Conservation (phyloP, 1,140 invertebrate species). For the Nomia melanderi region DNA sequence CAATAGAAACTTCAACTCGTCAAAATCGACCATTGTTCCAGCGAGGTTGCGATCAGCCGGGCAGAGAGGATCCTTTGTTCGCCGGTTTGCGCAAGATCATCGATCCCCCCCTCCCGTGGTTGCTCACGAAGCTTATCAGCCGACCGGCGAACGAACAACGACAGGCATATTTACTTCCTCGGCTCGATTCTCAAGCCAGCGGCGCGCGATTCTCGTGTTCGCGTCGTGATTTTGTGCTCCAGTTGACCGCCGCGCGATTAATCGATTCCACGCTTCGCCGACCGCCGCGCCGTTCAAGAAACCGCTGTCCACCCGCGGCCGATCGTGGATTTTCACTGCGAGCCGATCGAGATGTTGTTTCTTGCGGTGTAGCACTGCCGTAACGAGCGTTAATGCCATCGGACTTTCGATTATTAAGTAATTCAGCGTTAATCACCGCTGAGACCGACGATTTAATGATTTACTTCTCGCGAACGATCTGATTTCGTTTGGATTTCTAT, state of each 20-base stretch:
- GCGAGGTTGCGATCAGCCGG: too few relatives aligned
- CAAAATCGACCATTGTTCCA: too few relatives aligned
- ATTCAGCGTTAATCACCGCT: too few relatives aligned
- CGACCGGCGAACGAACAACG: too few relatives aligned
- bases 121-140: background rate
- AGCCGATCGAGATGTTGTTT: too few relatives aligned
- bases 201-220: background rate
- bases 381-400: background rate
- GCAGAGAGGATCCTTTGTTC: background rate
- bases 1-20: too few relatives aligned
- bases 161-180: too few relatives aligned
- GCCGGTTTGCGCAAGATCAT: background rate
- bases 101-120: background rate
- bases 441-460: too few relatives aligned
- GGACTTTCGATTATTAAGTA: background rate
- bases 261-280: conserved; percentile 5
- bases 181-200: background rate
- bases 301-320: too few relatives aligned
- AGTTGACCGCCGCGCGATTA: conserved; percentile 10
- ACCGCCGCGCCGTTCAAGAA: too few relatives aligned
- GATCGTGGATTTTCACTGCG: background rate
- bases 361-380: background rate
- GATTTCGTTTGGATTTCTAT: too few relatives aligned
- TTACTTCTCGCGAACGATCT: too few relatives aligned
- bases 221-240: conserved; percentile 1